Percentiles rank a stretch among this genome's conserved stretches.
Conservation (phyloP, 2,888 invertebrate genomes). For the Ellobium chinense region DNA sequence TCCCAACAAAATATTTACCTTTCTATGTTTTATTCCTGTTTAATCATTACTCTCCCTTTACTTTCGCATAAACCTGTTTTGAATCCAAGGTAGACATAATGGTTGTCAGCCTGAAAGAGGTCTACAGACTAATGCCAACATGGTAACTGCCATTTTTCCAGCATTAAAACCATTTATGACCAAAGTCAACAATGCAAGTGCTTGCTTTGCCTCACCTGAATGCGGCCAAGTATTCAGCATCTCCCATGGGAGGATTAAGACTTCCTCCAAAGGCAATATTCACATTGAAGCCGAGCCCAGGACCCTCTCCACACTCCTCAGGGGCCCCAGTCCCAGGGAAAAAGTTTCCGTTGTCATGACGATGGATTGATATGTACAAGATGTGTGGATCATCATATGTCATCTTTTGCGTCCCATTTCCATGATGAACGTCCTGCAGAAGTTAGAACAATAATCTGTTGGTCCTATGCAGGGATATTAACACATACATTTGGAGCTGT, state of each 20-base stretch:
- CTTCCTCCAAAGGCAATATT: conserved; percentile 98
- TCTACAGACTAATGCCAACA: too few relatives aligned
- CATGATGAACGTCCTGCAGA: conserved; percentile 97
- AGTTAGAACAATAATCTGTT: neutral
- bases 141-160: too few relatives aligned
- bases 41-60: too few relatives aligned
- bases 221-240: conserved; percentile 96
- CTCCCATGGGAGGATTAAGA: conserved; percentile 93
- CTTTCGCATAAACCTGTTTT: too few relatives aligned
- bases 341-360: conserved; percentile 99
- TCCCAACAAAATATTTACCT: too few relatives aligned
- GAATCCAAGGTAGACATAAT: too few relatives aligned
- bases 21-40: too few relatives aligned
- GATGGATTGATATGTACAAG: conserved; percentile 97
- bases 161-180: too few relatives aligned
- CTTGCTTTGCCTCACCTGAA: conserved; percentile 85
- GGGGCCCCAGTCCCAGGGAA: conserved; percentile 99
- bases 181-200: too few relatives aligned
- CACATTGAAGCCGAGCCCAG: conserved; percentile 95
- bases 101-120: too few relatives aligned
- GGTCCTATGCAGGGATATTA: neutral
- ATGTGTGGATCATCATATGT: conserved; percentile 97
- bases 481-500: too few relatives aligned
- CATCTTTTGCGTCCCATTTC: conserved; percentile 98
- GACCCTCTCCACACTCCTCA: conserved; percentile 92